Evolutionary conservation across 2,113 vertebrate genomes (phyloP), one percentile per base, ranked within the genome.

Genomic region (Tachysurus vachellii): DNA sequence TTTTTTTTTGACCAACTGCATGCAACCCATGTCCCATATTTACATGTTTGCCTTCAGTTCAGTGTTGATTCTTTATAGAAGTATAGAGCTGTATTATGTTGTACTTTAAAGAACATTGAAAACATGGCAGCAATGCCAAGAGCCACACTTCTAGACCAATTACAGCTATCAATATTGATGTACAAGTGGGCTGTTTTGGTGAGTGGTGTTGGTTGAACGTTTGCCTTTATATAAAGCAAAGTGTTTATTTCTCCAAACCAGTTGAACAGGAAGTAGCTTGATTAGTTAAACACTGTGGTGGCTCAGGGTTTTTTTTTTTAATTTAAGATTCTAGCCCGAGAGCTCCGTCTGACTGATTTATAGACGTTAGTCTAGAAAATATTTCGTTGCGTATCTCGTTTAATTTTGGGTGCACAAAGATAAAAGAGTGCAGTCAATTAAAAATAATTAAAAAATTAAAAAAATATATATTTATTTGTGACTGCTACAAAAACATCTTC

Each of bases 211-310:
- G 66, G 80, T 36, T 90, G 62, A 85, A 82, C 19, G 5, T 66
- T 79, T 70, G 66, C 68, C 68, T 84, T 85, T 14, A 86, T 82
- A 57, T 50, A 21, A 76, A 50, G 21, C 16, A 76, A 85, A 42
- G 47, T 73, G 64, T 42, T 53, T 75, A 50, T 82, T 62, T 23
- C 56, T 28, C 23, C 11, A 59, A 82, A 81, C 53, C 53, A 71
- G 77, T 42, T 50, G 23, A 82, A 86, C 71, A 66, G 71, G 70
- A 83, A 76, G 28, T 28, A 57, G 23, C 8, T n/a, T 28, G 47
- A 23, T 73, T 62, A 61, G 9, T 68, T 36, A 54, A 68, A 85
- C 50, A 56, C 26, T 4, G 10, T 53, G 10, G 62, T 14, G 16
- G 50, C 8, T 70, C 53, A 66, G 26, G 53, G 53, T 26, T 14